Evolutionary conservation across 2,888 invertebrate genomes (phyloP).

Genomic region (Orthonevra nobilis): DNA sequence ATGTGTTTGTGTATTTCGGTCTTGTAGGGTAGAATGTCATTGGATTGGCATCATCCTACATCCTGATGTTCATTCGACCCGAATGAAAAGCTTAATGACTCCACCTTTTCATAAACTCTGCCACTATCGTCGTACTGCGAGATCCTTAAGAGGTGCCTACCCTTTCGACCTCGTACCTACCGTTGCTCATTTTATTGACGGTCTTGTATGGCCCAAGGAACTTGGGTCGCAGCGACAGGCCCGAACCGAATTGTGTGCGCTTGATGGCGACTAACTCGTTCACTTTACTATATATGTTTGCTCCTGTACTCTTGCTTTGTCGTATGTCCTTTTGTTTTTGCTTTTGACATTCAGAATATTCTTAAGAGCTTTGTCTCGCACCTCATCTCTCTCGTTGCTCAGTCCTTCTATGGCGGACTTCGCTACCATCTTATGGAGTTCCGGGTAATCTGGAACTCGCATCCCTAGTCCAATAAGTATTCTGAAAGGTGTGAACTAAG

Average conservation of each 20-base stretch:
- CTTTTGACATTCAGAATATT: conserved; percentile 35
- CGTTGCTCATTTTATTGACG: conserved; percentile 2
- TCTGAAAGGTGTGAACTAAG: conserved; percentile 30
- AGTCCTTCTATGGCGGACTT: no score
- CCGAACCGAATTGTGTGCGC: conserved; percentile 36
- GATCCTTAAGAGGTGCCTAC: conserved; percentile 36
- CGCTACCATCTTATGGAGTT: conserved; percentile 11
- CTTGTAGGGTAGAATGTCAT: no score
- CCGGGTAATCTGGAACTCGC: conserved; percentile 8
- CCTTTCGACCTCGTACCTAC: conserved; percentile 17
- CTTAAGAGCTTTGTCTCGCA: conserved; percentile 21
- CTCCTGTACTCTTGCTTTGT: conserved; percentile 39
- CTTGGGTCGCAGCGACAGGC: conserved; percentile 28
- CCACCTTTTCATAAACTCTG: conserved; percentile 5
- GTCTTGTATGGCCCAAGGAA: conserved; percentile 40
- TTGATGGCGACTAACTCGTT: conserved; percentile 48
- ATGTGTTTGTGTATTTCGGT: no score
- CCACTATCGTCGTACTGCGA: conserved; percentile 14
- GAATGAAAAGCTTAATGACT: no score
- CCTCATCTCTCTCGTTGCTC: conserved; percentile 5
- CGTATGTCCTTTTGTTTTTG: no score
- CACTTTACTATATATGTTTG: no score
- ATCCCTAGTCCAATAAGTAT: conserved; percentile 55
- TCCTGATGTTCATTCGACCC: conserved; percentile 55
- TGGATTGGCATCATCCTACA: no score